A percentile compares a stretch with the other conserved stretches of the same genome.
phyloP scores from a whole-genome alignment of 2,797 vertebrate genomes.

The Synanceia verrucosa region DNA sequence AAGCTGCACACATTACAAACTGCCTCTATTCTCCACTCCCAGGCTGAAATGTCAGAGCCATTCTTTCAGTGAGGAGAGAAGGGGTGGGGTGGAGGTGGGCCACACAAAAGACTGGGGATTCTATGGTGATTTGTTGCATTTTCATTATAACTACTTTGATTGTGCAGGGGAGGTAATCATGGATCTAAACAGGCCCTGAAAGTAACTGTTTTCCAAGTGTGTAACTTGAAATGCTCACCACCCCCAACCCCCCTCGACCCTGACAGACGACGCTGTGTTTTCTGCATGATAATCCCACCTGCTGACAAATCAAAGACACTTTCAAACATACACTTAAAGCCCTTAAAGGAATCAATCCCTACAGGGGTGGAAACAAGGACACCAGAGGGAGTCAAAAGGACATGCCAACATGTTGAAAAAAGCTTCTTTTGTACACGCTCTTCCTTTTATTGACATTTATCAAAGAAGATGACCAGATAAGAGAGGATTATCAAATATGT shows the following conservation, averaged over 20 bases:
- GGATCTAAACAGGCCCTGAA: constrained; percentile 79
- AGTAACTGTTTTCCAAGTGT: constrained; percentile 77
- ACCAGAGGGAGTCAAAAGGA: constrained; percentile 46
- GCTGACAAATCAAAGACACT: constrained; percentile 70
- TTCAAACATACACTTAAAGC: constrained; percentile 66
- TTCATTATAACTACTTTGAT: constrained; percentile 77
- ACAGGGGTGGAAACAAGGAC: constrained; percentile 56
- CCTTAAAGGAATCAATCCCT: constrained; percentile 62
- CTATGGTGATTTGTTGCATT: constrained; percentile 79
- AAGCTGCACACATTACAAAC: constrained; percentile 85
- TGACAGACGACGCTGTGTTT: constrained; percentile 73
- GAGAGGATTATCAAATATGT: not conserved
- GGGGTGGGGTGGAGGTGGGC: constrained; percentile 40
- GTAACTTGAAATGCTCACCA: constrained; percentile 70
- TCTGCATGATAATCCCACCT: constrained; percentile 72
- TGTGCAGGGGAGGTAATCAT: constrained; percentile 74
- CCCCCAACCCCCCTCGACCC: not conserved
- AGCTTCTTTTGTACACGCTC: not conserved
- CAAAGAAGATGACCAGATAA: not conserved
- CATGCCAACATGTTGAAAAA: constrained; percentile 1
- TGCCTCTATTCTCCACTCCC: constrained; percentile 78
- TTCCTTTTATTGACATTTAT: not conserved
- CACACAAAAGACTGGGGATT: constrained; percentile 60
- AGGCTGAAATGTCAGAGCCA: constrained; percentile 83
- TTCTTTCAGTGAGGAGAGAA: constrained; percentile 63